A percentile compares a stretch with the other conserved stretches of the same genome.
phyloP scores from a whole-genome alignment of 2,888 invertebrate genomes.

The Coenonympha arcania region DNA sequence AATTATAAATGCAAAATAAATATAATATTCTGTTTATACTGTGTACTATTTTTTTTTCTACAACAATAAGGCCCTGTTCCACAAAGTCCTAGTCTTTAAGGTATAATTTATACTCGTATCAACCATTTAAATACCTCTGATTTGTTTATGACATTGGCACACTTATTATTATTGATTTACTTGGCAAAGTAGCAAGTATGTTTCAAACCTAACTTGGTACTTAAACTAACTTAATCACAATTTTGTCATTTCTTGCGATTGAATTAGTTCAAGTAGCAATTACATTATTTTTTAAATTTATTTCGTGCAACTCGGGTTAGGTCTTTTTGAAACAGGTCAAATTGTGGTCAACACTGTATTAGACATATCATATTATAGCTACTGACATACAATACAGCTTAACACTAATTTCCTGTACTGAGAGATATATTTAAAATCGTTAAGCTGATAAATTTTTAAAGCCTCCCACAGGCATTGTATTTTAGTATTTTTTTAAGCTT shows the following conservation, averaged over 20 bases:
- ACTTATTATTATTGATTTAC: too few species aligned
- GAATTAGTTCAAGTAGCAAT: too few species aligned
- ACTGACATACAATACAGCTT: constrained; percentile 61
- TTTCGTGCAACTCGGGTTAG: too few species aligned
- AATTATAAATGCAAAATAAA: constrained; percentile 8
- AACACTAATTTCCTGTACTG: constrained; percentile 71
- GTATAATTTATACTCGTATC: too few species aligned
- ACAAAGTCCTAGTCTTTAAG: background rate
- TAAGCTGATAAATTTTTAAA: constrained; percentile 36
- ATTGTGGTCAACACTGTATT: constrained; percentile 43
- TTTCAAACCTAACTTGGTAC: too few species aligned
- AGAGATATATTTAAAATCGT: constrained; percentile 67
- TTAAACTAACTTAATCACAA: too few species aligned
- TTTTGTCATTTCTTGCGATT: too few species aligned
- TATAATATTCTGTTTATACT: background rate
- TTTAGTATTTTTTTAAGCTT: constrained; percentile 5
- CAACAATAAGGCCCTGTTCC: background rate
- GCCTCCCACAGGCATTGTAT: constrained; percentile 16
- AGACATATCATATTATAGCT: constrained; percentile 53
- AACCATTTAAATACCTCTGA: too few species aligned
- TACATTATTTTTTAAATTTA: too few species aligned
- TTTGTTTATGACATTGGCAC: too few species aligned
- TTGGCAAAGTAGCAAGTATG: too few species aligned
- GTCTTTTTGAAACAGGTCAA: background rate
- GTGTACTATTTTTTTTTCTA: background rate